Evolutionary conservation across 2,888 invertebrate genomes (phyloP), one percentile per base, ranked within the genome.

Genomic region (Nyleta sp.): DNA sequence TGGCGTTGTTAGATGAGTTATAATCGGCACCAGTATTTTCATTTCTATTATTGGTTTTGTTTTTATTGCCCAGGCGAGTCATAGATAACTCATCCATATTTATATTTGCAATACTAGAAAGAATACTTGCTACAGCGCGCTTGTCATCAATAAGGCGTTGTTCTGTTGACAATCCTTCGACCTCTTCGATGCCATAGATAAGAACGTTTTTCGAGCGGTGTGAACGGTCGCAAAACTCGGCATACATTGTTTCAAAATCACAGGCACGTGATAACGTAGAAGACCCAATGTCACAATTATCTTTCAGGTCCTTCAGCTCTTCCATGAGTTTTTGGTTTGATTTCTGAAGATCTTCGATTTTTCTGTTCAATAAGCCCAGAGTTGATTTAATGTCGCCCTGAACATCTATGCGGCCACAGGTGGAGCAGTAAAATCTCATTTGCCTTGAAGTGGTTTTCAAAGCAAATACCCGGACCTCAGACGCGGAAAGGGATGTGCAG

Each of bases 161-260:
- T 46, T 46, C 10, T 46, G 6, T 8, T 46, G 46, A 11, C n/a
- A 46, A n/a, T 4, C 13, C 22, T 6, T 11, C n/a, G 1, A 6
- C 10, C 10, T 46, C 46, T 15, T 13, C 42, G 13, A 42, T 42
- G 13, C 42, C 42, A 17, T 42, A 17, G 11, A 46, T 46, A 20
- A 46, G 11, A 15, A 48, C 22, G 13, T 48, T 48, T 48, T 48
- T 48, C 48, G 48, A 48, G 20, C 48, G 20, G 8, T n/a, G 48
- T 18, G 20, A 2, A n/a, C 48, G 48, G 13, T 48, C 48, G 8
- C 11, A 22, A 22, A 48, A 48, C 13, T 48, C 48, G 6, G 48
- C 24, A 24, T 48, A 48, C 5, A 48, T 7, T 22, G 10, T 17
- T 48, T 48, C 48, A 22, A 48, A 48, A n/a, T 48, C 28, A 10